Evolutionary conservation across 2,113 vertebrate species (phyloP).

Genomic region (Stigmatopora argus): DNA sequence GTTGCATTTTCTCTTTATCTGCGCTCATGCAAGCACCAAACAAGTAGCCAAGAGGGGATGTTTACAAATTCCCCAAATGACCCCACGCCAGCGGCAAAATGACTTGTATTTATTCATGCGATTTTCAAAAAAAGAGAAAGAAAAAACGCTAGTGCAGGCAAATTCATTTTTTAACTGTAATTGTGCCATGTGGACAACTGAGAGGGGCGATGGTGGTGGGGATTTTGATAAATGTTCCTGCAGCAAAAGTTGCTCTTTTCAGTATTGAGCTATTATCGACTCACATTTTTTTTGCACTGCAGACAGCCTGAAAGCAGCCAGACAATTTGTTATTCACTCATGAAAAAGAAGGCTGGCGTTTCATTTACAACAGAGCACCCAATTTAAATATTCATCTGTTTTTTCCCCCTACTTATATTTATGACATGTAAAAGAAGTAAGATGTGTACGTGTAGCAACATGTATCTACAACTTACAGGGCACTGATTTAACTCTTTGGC

Average conservation of each 20-base stretch:
- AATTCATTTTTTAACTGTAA: conserved; percentile 47
- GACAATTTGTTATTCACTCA: conserved; percentile 32
- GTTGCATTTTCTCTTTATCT: conserved; percentile 9
- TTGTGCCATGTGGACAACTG: conserved; percentile 42
- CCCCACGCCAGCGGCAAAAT: conserved; percentile 45
- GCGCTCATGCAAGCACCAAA: conserved; percentile 40
- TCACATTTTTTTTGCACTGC: conserved; percentile 27
- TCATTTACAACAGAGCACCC: conserved; percentile 31
- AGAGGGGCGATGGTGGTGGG: conserved; percentile 18
- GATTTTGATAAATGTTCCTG: conserved; percentile 25
- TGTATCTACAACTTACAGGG: too few relatives aligned
- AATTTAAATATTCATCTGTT: conserved; percentile 36
- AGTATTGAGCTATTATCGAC: conserved; percentile 44
- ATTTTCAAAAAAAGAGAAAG: conserved; percentile 37
- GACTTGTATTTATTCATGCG: conserved; percentile 56
- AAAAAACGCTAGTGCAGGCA: conserved; percentile 43
- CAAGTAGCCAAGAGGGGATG: conserved; percentile 57
- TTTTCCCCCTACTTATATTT: neutral
- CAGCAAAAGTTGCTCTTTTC: conserved; percentile 33
- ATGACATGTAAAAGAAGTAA: neutral
- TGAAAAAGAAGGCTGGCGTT: conserved; percentile 27
- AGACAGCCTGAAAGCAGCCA: conserved; percentile 47
- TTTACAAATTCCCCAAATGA: conserved; percentile 63
- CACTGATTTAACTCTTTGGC: too few relatives aligned
- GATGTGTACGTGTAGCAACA: neutral